Conservation (phyloP, 92 coral and sea anemone species). For the Actinostola sp. region DNA sequence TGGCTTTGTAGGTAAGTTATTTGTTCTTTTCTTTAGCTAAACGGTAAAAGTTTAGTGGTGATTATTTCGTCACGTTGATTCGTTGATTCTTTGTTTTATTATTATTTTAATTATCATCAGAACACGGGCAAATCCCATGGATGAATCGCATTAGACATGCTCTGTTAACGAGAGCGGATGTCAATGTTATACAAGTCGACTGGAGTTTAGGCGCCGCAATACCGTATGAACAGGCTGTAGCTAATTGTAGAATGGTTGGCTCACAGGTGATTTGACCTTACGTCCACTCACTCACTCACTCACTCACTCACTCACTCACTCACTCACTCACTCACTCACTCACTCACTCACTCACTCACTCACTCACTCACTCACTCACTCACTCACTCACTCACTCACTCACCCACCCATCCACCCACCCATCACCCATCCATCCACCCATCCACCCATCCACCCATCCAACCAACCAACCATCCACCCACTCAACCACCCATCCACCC, state of each 20-base stretch:
- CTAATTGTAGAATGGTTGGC: constrained; percentile 72
- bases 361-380: too few species aligned
- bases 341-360: too few species aligned
- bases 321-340: too few species aligned
- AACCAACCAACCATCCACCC: too few species aligned
- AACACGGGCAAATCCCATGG: constrained; percentile 64
- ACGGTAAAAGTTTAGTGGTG: neutral
- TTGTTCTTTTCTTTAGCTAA: neutral
- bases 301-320: too few species aligned
- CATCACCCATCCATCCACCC: too few species aligned
- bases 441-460: too few species aligned
- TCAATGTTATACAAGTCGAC: constrained; percentile 65
- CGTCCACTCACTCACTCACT: neutral
- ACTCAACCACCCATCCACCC: too few species aligned
- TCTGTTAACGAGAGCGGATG: constrained; percentile 53
- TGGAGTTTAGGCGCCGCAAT: constrained; percentile 62
- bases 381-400: too few species aligned
- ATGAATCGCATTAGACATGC: constrained; percentile 60
- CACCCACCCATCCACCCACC: too few species aligned
- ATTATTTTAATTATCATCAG: constrained; percentile 11
- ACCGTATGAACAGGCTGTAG: constrained; percentile 63
- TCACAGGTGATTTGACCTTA: constrained; percentile 55
- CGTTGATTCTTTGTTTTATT: neutral
- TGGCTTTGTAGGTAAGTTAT: constrained; percentile 60
- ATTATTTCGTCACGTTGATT: neutral